These are phyloP conservation scores for Bufotes viridis DNA, from an alignment of 2,797 vertebrate genomes.

Conservation along the genomic window DNA sequence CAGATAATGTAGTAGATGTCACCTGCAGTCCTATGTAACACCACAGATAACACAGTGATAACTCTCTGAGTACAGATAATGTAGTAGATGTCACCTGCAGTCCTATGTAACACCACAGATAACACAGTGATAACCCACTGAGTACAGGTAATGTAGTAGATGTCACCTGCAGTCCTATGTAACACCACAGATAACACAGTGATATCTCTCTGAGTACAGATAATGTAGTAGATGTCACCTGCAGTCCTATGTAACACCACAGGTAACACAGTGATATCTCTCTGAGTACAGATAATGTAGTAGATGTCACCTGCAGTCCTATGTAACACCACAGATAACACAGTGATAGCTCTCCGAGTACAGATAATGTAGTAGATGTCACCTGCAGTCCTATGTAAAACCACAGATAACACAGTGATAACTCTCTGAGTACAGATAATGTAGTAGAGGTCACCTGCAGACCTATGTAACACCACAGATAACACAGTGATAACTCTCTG, in stretches of 20 bases:
- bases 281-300: neutral
- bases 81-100: neutral
- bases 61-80: neutral
- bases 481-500: neutral
- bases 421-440: neutral
- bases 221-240: neutral
- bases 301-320: constrained; percentile 6
- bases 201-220: too few relatives aligned
- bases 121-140: neutral
- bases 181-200: neutral
- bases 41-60: neutral
- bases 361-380: neutral
- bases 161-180: neutral
- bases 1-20: too few relatives aligned
- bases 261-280: neutral
- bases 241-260: neutral
- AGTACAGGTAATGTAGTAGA: neutral
- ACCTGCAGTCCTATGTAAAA: constrained; percentile 7
- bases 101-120: constrained; percentile 8
- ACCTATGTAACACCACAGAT: neutral
- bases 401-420: neutral
- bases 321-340: neutral
- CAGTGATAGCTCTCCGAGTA: neutral
- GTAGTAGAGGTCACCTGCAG: neutral
- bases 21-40: neutral